Percentiles rank a stretch among this genome's conserved stretches.
These are phyloP conservation scores for Lithophane semibrunnea DNA, from an alignment of 2,888 invertebrate genomes.

Conservation along the genomic window DNA sequence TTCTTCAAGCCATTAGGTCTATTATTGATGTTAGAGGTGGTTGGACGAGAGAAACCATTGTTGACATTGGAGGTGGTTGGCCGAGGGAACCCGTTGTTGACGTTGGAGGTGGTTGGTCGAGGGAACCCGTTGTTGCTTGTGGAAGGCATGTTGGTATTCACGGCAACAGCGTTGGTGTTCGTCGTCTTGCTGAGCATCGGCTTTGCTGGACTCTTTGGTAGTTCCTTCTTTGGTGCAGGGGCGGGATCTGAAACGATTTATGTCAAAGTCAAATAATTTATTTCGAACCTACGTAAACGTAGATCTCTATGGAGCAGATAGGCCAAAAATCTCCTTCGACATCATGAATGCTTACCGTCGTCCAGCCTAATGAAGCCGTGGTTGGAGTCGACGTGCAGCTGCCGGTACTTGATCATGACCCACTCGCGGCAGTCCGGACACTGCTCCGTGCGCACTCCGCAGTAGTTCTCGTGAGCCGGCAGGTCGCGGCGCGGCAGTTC, in stretches of 20 bases:
- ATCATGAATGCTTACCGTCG: slow-evolving; percentile 85
- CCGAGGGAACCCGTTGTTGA: slow-evolving; percentile 1
- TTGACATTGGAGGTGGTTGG: slow-evolving; percentile 29
- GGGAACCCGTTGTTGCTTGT: slow-evolving; percentile 48
- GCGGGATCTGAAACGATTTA: slow-evolving; percentile 67
- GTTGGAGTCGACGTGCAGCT: slow-evolving; percentile 91
- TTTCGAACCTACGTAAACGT: not conserved
- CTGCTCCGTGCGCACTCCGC: slow-evolving; percentile 93
- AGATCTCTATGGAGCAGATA: not conserved
- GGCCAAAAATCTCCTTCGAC: no score
- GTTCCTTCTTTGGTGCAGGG: slow-evolving; percentile 72
- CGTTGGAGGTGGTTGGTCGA: slow-evolving; percentile 16
- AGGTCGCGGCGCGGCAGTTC: slow-evolving; percentile 91
- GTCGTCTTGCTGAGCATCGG: slow-evolving; percentile 38
- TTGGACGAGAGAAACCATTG: slow-evolving; percentile 26
- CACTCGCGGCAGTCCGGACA: slow-evolving; percentile 92
- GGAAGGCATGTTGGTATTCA: slow-evolving; percentile 47
- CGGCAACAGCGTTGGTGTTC: slow-evolving; percentile 9
- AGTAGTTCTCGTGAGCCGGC: slow-evolving; percentile 92
- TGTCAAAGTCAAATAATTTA: not conserved
- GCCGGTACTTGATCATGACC: slow-evolving; percentile 93
- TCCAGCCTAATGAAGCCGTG: slow-evolving; percentile 92
- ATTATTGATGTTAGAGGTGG: slow-evolving; percentile 37
- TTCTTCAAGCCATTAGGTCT: slow-evolving; percentile 60
- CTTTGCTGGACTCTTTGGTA: slow-evolving; percentile 51